Base-by-base conservation (phyloP, 2,888 invertebrate species). In the Macrophya alboannulata region DNA sequence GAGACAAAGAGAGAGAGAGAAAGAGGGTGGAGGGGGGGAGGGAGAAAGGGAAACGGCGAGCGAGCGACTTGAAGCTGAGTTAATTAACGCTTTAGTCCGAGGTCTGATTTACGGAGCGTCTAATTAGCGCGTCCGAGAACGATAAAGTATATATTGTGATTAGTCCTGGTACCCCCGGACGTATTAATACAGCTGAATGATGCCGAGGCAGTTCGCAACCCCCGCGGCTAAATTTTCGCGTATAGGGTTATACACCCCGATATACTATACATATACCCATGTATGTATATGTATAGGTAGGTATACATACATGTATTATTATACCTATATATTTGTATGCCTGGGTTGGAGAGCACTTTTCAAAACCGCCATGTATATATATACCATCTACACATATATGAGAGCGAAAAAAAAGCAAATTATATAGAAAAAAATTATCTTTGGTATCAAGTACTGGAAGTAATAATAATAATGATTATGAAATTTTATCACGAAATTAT, bases 51-150 rank as follows among this genome's bases (percentile, higher is more conserved):
- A 48, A 40, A 71, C 45, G 68, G 68, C 83, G 83, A 83, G 83
- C 83, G 83, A 83, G 83, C 71, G 83, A 65, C 83, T 83, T 48
- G 83, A 92, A 92, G 92, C 91, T 92, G 92, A 92, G 93, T 93
- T 93, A 93, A 93, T 93, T 93, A 93, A 93, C 93, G 92, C 92
- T 92, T 81, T 92, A 93, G 92, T 93, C 92, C 92, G 92, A 92
- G 92, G 92, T 92, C 93, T 93, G 93, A 93, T 93, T 93, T 93
- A 93, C 93, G 93, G 93, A 92, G 92, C 93, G 92, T 93, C 93
- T 93, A 93, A 93, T 93, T 93, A 93, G 93, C 92, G 90, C 89
- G 90, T 90, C 92, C 92, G 92, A 92, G 92, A 92, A 91, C 92
- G 92, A 92, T 92, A 92, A 87, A 91, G 91, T 92, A 92, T 92